Percentiles rank a stretch among this genome's conserved stretches.
phyloP scores from a whole-genome alignment of 2,888 invertebrate species.

The Sceliomorpha sp. region DNA sequence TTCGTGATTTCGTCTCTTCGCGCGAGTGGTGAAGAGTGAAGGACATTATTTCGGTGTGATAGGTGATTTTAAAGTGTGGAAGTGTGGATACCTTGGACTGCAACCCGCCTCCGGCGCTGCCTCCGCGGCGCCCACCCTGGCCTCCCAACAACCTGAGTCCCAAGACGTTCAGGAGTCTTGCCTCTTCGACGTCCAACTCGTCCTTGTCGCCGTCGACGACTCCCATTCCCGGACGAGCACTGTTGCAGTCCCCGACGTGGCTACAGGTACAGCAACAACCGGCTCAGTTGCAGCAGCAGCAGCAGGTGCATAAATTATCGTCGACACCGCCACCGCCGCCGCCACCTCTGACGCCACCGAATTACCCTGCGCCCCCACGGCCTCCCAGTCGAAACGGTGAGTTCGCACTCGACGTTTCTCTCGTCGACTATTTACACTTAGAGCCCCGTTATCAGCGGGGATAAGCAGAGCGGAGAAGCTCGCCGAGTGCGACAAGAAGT shows the following conservation, averaged over 20 bases:
- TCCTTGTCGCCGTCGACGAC: constrained; percentile 42
- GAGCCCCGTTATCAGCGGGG: too few relatives aligned
- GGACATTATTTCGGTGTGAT: constrained; percentile 66
- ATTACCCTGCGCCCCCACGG: constrained; percentile 79
- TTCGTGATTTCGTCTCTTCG: constrained; percentile 22
- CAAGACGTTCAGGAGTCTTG: constrained; percentile 63
- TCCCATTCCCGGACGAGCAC: constrained; percentile 20
- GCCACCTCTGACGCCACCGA: constrained; percentile 76
- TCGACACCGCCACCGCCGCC: constrained; percentile 61
- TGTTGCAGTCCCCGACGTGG: constrained; percentile 28
- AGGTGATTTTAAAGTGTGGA: constrained; percentile 78
- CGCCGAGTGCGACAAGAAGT: too few relatives aligned
- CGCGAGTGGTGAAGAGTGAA: constrained; percentile 57
- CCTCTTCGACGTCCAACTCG: constrained; percentile 55
- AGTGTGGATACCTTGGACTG: constrained; percentile 81
- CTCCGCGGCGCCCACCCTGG: constrained; percentile 80
- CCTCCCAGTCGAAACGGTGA: constrained; percentile 79
- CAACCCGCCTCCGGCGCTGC: constrained; percentile 81
- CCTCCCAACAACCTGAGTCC: constrained; percentile 81
- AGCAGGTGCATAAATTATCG: constrained; percentile 45
- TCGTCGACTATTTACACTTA: constrained; percentile 1
- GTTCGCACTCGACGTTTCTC: constrained; percentile 33
- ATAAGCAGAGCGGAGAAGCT: too few relatives aligned
- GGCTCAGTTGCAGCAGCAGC: constrained; percentile 59
- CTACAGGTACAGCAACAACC: constrained; percentile 35